Evolutionary conservation across 30 jellyfish, hydroid and myxozoan species (phyloP).

Genomic region (Aurelia aurita complex sp. Pacific): DNA sequence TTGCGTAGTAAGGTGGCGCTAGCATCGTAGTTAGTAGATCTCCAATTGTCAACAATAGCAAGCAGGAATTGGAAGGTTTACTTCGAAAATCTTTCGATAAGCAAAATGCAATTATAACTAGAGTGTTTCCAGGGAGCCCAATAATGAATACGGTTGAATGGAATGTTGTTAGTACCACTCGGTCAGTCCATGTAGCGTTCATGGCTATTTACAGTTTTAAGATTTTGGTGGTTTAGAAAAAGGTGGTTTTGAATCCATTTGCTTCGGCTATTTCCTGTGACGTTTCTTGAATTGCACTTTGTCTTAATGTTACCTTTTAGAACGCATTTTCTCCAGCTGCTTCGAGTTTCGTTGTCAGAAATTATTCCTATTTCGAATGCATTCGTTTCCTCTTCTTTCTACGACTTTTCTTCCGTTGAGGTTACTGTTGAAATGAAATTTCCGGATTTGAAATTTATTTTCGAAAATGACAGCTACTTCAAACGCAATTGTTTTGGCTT

Average conservation of each 20-base stretch:
- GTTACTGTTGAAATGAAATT: too few relatives aligned
- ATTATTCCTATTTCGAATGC: too few relatives aligned
- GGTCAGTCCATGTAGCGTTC: constrained; percentile 48
- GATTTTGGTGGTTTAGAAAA: neutral
- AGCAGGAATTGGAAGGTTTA: constrained; percentile 59
- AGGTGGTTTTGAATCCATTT: neutral
- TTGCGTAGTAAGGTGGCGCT: constrained; percentile 68
- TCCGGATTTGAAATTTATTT: too few relatives aligned
- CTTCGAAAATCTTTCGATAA: constrained; percentile 54
- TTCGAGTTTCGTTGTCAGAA: too few relatives aligned
- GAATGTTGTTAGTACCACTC: constrained; percentile 16
- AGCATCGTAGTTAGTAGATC: constrained; percentile 64
- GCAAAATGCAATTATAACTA: constrained; percentile 52
- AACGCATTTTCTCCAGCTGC: too few relatives aligned
- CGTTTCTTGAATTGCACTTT: too few relatives aligned
- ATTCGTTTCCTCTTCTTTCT: too few relatives aligned
- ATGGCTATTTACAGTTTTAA: neutral
- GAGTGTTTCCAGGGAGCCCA: constrained; percentile 68
- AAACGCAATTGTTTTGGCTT: too few relatives aligned
- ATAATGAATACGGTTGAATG: constrained; percentile 38
- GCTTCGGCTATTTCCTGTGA: neutral
- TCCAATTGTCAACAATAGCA: constrained; percentile 54
- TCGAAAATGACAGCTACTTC: too few relatives aligned
- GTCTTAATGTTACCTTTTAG: too few relatives aligned
- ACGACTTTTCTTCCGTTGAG: too few relatives aligned